Evolutionary conservation across 2,888 invertebrate species (phyloP).

Genomic region (Drosophila histrio): DNA sequence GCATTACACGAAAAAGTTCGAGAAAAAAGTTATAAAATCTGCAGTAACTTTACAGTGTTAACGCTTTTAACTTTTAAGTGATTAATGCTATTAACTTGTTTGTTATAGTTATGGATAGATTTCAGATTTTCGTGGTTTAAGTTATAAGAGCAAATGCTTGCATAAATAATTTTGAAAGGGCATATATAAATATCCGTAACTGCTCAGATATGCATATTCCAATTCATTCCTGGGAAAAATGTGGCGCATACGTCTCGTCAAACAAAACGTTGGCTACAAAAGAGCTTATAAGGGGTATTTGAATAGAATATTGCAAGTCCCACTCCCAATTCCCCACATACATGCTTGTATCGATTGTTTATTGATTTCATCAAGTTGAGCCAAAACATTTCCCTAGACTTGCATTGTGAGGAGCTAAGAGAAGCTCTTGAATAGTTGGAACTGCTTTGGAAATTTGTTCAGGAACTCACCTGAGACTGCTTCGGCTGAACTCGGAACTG

Average conservation of each 20-base stretch:
- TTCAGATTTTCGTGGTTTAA: too few species aligned
- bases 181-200: too few species aligned
- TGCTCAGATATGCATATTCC: not conserved
- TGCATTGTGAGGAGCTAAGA: slow-evolving; percentile 34
- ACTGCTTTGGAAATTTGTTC: slow-evolving; percentile 28
- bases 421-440: slow-evolving; percentile 29
- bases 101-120: too few species aligned
- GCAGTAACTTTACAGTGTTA: not conserved
- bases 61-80: not conserved
- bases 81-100: too few species aligned
- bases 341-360: slow-evolving; percentile 38
- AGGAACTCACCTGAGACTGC: slow-evolving; percentile 55
- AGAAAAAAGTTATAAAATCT: not conserved
- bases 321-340: not conserved
- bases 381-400: slow-evolving; percentile 10
- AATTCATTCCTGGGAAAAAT: not conserved
- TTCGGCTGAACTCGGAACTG: slow-evolving; percentile 49
- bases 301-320: not conserved
- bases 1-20: not conserved
- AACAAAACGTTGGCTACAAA: not conserved
- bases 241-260: not conserved
- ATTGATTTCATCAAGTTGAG: slow-evolving; percentile 36
- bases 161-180: too few species aligned
- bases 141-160: too few species aligned
- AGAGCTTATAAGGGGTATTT: not conserved